phyloP scores from a whole-genome alignment of 1,140 invertebrate species.

The Thrips palmi region DNA sequence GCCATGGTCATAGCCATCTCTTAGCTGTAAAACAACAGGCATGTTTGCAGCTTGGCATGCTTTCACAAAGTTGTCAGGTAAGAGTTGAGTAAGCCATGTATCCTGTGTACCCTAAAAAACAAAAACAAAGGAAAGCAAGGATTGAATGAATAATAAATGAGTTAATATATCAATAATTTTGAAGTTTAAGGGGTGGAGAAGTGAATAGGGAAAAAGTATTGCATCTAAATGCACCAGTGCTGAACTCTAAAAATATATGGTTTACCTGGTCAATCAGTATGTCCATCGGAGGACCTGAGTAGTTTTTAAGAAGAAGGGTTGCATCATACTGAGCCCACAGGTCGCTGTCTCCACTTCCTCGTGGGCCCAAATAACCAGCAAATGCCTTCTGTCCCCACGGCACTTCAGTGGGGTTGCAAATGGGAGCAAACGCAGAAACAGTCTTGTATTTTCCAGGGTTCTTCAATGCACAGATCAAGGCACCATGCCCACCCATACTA shows the following conservation, averaged over 20 bases:
- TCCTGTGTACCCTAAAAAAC: slow-evolving; percentile 57
- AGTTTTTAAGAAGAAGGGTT: slow-evolving; percentile 59
- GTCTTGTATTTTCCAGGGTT: slow-evolving; percentile 79
- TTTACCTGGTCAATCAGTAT: slow-evolving; percentile 82
- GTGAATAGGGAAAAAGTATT: neutral
- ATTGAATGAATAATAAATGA: neutral
- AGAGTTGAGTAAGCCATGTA: slow-evolving; percentile 65
- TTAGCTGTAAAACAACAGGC: slow-evolving; percentile 43
- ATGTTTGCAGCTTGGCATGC: slow-evolving; percentile 50
- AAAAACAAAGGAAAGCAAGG: slow-evolving; percentile 10
- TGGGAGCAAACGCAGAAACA: slow-evolving; percentile 94
- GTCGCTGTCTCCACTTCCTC: slow-evolving; percentile 28
- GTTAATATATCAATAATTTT: neutral
- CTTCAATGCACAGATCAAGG: slow-evolving; percentile 76
- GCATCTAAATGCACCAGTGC: neutral
- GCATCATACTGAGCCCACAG: slow-evolving; percentile 82
- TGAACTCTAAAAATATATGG: neutral
- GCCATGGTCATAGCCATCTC: slow-evolving; percentile 69
- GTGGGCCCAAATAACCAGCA: slow-evolving; percentile 61
- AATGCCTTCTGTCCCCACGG: slow-evolving; percentile 84
- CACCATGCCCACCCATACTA: slow-evolving; percentile 96
- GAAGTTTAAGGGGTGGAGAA: neutral
- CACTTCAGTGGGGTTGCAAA: slow-evolving; percentile 70
- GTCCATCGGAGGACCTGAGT: slow-evolving; percentile 65
- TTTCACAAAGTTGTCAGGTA: slow-evolving; percentile 67